Conservation (phyloP, 2,113 vertebrate genomes). For the Sorex fumeus region DNA sequence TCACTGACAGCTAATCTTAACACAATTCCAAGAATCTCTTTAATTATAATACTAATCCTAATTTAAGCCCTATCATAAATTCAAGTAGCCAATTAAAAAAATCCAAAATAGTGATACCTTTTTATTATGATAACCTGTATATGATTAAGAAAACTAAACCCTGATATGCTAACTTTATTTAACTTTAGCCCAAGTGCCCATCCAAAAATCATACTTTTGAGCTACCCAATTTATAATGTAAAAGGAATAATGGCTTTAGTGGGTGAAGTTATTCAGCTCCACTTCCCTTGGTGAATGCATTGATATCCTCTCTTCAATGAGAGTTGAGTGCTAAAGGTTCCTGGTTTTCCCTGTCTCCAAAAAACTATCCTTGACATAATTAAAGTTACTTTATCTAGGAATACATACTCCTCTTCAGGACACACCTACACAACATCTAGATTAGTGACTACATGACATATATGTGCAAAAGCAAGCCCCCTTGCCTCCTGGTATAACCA, state of each 20-base stretch:
- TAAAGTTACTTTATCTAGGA: not conserved
- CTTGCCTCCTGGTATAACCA: not conserved
- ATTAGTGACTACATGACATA: not conserved
- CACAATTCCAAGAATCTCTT: not conserved
- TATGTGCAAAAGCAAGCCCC: not conserved
- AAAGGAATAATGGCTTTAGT: not conserved
- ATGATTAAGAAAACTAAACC: not conserved
- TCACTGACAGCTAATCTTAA: conserved; percentile 8
- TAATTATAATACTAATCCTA: not conserved
- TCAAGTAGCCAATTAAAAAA: not conserved
- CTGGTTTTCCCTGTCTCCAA: not conserved
- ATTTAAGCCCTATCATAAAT: conserved; percentile 5
- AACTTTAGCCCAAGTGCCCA: not conserved
- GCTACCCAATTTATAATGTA: not conserved
- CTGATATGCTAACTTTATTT: not conserved
- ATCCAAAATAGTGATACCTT: not conserved
- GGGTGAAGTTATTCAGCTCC: not conserved
- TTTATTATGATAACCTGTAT: conserved; percentile 30
- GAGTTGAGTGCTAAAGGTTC: not conserved
- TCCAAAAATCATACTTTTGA: not conserved
- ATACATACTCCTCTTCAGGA: not conserved
- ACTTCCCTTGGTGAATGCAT: not conserved
- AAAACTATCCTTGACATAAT: not conserved
- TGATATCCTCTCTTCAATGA: not conserved
- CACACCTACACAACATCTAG: not conserved